phyloP scores from a whole-genome alignment of 1,140 invertebrate species.

The Odontomachus brunneus region DNA sequence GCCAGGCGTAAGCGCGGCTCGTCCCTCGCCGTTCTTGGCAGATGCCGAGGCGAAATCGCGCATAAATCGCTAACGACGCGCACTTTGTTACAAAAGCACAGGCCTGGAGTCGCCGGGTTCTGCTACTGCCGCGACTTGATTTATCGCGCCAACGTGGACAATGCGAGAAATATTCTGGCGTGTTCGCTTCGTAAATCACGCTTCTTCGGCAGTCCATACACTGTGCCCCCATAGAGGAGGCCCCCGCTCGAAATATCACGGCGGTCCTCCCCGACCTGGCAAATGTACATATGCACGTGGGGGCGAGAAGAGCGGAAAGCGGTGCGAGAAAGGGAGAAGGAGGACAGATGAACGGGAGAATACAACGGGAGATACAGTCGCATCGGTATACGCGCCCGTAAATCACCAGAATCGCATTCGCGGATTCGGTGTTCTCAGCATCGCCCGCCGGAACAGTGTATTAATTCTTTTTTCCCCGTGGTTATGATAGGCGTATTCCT shows the following conservation, averaged over 20 bases:
- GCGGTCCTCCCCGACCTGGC: slow-evolving; percentile 51
- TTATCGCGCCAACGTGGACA: slow-evolving; percentile 80
- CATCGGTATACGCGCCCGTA: slow-evolving; percentile 63
- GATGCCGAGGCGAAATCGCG: slow-evolving; percentile 70
- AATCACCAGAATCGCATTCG: slow-evolving; percentile 65
- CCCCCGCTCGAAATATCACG: slow-evolving; percentile 70
- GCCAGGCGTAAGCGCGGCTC: slow-evolving; percentile 28
- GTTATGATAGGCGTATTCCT: slow-evolving; percentile 32
- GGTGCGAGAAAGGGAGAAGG: not conserved
- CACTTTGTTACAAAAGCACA: slow-evolving; percentile 74
- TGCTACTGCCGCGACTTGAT: slow-evolving; percentile 72
- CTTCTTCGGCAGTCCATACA: slow-evolving; percentile 76
- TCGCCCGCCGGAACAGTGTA: slow-evolving; percentile 54
- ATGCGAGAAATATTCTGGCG: slow-evolving; percentile 82
- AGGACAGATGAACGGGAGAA: slow-evolving; percentile 18
- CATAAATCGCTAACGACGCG: slow-evolving; percentile 80
- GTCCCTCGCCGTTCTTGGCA: slow-evolving; percentile 62
- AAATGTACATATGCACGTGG: slow-evolving; percentile 58
- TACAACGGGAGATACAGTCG: slow-evolving; percentile 41
- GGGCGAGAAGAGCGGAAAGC: slow-evolving; percentile 33
- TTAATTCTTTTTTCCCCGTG: slow-evolving; percentile 62
- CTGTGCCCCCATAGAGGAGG: slow-evolving; percentile 44
- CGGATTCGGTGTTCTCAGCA: slow-evolving; percentile 68
- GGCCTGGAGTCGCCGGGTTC: slow-evolving; percentile 36
- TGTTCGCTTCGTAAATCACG: slow-evolving; percentile 78